These are phyloP conservation scores for Pyrrhura leucotis DNA, from an alignment of 2,797 vertebrate genomes.

Conservation along the genomic window DNA sequence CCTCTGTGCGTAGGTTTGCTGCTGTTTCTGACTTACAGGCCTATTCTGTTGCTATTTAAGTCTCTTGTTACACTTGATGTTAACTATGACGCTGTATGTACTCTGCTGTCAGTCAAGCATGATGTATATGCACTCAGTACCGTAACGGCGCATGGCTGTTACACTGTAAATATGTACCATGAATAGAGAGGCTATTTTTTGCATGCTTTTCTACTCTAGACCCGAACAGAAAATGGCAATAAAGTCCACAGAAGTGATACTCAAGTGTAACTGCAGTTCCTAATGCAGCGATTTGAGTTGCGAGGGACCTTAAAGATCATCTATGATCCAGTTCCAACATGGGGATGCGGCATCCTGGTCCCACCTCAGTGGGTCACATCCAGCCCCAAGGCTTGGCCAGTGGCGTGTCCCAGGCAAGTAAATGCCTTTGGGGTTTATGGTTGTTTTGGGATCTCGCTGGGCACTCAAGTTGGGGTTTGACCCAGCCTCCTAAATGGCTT, in stretches of 20 bases:
- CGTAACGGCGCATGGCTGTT: conserved; percentile 73
- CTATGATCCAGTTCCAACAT: not conserved
- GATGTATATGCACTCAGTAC: conserved; percentile 68
- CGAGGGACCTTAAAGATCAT: not conserved
- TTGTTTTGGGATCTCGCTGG: not conserved
- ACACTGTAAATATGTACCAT: conserved; percentile 91
- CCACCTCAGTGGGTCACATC: not conserved
- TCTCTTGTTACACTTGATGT: conserved; percentile 40
- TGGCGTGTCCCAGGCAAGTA: not conserved
- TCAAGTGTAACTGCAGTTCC: not conserved
- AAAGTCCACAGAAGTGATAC: conserved; percentile 52
- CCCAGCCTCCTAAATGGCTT: not conserved
- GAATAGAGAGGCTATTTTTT: conserved; percentile 90
- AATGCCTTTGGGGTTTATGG: not conserved
- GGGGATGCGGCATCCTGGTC: not conserved
- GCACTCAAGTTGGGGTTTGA: accelerated
- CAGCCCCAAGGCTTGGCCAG: accelerated
- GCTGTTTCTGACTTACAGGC: conserved; percentile 39
- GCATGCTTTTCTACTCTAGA: conserved; percentile 90
- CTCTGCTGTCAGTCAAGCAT: conserved; percentile 74
- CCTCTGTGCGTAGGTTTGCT: conserved; percentile 9
- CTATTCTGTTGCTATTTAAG: conserved; percentile 51
- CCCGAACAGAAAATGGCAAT: conserved; percentile 76
- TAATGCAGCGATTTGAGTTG: not conserved
- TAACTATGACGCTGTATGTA: conserved; percentile 52